Evolutionary conservation across 2,888 invertebrate species (phyloP), one percentile per base, ranked within the genome.

Genomic region (Hemithea aestivaria): DNA sequence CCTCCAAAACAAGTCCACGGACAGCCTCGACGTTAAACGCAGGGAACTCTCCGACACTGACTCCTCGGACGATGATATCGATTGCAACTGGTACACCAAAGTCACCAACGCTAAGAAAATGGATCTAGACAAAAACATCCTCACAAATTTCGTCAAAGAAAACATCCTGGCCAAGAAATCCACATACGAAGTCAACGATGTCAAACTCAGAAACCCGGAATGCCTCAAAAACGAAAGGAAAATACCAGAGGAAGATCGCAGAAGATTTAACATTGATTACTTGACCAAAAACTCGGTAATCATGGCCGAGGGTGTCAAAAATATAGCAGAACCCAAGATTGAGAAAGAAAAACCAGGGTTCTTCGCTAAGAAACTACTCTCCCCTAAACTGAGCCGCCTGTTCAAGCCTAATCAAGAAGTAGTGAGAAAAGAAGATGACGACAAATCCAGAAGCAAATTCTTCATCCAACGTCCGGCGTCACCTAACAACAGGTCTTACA

Each of bases 1-100:
- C 65, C 68, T 83, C 1, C 59, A 87, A 10, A 87, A 83, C 67
- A 87, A 87, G 52, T 87, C 87, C 1, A 84, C 73, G 0, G 85
- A 85, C 39, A 85, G 77, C 0, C 65, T 83, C 2, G 76, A 82
- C 53, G 70, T 65, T 1, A 48, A 70, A 24, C 63, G 56, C 49
- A 74, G 75, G 41, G 54, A 54, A n/a, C 16, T 16, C 16, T 16
- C 57, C 1, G 58, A 54, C 3, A 42, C 59, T 0, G 71, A 72
- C 26, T 69, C 72, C 1, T 66, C 70, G 0, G 69, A 67, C 7
- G 73, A 71, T 22, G 67, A 40, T 11, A 45, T 53, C 10, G 51
- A 60, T 35, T 43, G 54, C 37, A 57, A 53, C 11, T 75, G 69
- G 67, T 63, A 66, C 37, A 51, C 45, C 5, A 67, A 62, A 28